These are phyloP conservation scores for Sphaeridia pumilis DNA, from an alignment of 2,888 invertebrate species.

Conservation along the genomic window DNA sequence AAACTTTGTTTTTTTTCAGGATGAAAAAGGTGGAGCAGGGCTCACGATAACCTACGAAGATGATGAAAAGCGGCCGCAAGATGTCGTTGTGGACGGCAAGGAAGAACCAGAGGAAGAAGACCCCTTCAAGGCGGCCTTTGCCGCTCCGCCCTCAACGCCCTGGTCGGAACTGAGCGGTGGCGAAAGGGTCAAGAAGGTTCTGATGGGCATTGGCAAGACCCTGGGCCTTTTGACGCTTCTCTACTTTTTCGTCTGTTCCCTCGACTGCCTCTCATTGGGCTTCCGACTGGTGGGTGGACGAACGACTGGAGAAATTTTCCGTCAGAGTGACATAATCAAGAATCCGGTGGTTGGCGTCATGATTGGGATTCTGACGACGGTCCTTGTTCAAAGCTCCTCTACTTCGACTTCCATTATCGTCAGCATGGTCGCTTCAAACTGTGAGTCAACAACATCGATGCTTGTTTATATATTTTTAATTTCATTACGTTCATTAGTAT, in stretches of 20 bases:
- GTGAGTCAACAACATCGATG: slow-evolving; percentile 35
- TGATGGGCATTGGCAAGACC: slow-evolving; percentile 31
- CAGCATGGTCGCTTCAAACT: slow-evolving; percentile 40
- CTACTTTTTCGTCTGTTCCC: slow-evolving; percentile 42
- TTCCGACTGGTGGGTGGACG: slow-evolving; percentile 39
- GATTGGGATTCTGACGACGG: slow-evolving; percentile 47
- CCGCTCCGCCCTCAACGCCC: slow-evolving; percentile 12
- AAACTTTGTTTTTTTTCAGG: no score
- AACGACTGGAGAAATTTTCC: slow-evolving; percentile 37
- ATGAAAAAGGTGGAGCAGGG: no score
- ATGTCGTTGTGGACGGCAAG: no score
- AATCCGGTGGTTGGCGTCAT: slow-evolving; percentile 46
- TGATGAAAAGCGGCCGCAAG: no score
- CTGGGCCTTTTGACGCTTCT: slow-evolving; percentile 37
- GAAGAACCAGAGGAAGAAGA: no score
- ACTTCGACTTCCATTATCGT: slow-evolving; percentile 45
- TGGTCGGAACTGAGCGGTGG: slow-evolving; percentile 24
- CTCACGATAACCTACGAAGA: no score
- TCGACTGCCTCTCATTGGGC: slow-evolving; percentile 40
- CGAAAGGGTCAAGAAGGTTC: slow-evolving; percentile 35
- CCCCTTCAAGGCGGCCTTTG: slow-evolving; percentile 24
- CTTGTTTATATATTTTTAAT: no score
- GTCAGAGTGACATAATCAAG: slow-evolving; percentile 40
- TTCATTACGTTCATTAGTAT: no score
- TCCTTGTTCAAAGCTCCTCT: slow-evolving; percentile 45